Evolutionary conservation across 2,797 vertebrate genomes (phyloP).

Genomic region (Otus scops): DNA sequence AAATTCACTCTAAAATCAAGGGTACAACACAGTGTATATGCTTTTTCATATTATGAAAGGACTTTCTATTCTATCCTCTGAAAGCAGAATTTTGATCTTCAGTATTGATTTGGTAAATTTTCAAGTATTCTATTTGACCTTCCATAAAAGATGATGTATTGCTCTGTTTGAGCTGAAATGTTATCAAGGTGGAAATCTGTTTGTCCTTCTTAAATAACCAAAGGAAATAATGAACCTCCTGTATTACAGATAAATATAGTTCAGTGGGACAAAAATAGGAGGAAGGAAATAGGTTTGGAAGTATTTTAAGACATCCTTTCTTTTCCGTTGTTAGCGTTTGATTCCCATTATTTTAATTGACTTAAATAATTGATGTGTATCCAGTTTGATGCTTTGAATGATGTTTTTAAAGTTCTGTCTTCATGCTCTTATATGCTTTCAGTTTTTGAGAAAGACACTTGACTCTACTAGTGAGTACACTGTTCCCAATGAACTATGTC

Average conservation of each 20-base stretch:
- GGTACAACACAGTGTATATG: not conserved
- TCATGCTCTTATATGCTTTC: not conserved
- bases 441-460: not conserved
- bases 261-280: slow-evolving; percentile 26
- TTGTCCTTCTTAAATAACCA: slow-evolving; percentile 60
- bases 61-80: not conserved
- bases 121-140: slow-evolving; percentile 15
- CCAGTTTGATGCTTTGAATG: not conserved
- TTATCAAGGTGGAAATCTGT: slow-evolving; percentile 22
- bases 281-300: slow-evolving; percentile 11
- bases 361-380: slow-evolving; percentile 47
- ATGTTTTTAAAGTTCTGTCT: not conserved
- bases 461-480: not conserved
- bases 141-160: not conserved
- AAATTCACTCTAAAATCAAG: not conserved
- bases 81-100: not conserved
- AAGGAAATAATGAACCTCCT: slow-evolving; percentile 17
- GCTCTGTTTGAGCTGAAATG: not conserved
- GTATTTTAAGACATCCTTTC: slow-evolving; percentile 36
- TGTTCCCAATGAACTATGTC: not conserved
- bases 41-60: not conserved
- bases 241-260: slow-evolving; percentile 50
- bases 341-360: slow-evolving; percentile 24
- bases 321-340: not conserved
- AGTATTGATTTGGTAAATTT: slow-evolving; percentile 29